Percentiles rank a stretch among this genome's conserved stretches.
Conservation (phyloP, 2,113 vertebrate species). For the Brachirus orientalis region DNA sequence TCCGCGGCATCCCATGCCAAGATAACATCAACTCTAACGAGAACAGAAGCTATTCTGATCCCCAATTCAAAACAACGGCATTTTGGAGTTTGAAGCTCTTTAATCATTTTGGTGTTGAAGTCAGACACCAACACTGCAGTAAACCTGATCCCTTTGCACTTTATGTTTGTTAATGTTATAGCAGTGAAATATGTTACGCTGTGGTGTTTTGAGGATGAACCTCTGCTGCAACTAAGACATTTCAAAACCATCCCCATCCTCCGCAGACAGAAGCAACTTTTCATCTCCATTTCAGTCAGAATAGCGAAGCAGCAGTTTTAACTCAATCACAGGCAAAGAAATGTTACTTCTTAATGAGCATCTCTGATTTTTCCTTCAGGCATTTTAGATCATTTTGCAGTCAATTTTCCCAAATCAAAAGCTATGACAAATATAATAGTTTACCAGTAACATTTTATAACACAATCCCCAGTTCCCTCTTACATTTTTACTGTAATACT, state of each 20-base stretch:
- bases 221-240: background rate
- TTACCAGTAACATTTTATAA: background rate
- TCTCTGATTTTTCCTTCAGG: too few species aligned
- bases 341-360: background rate
- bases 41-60: slow-evolving; percentile 11
- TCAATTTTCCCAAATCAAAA: background rate
- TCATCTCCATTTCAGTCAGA: background rate
- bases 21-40: background rate
- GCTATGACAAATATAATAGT: background rate
- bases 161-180: background rate
- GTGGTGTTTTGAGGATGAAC: background rate
- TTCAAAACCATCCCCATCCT: background rate
- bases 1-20: slow-evolving; percentile 9
- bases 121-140: background rate
- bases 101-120: background rate
- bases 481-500: too few species aligned
- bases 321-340: background rate
- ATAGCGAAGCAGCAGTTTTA: background rate
- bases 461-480: too few species aligned
- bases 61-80: background rate
- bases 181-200: background rate
- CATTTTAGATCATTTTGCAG: background rate
- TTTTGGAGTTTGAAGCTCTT: background rate
- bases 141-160: background rate
- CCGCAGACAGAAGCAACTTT: slow-evolving; percentile 2